Evolutionary conservation across 1,140 invertebrate genomes (phyloP), one percentile per base, ranked within the genome.

Genomic region (Delia radicum): DNA sequence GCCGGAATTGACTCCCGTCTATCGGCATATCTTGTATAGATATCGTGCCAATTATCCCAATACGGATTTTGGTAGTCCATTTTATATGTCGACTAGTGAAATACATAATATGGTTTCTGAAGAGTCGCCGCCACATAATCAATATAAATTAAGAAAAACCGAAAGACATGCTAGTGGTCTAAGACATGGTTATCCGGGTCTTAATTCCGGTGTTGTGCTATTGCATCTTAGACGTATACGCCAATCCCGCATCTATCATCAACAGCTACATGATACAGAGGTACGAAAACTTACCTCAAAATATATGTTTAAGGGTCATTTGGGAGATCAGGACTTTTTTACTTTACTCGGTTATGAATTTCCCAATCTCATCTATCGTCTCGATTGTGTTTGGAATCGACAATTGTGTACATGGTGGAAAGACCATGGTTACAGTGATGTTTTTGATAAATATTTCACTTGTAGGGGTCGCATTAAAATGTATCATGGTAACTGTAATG

Each of bases 241-340:
- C 79, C 83, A 89, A 76, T 94, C 93, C 0, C 79, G 86, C 33
- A 79, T 89, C 15, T 93, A 91, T 77, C 87, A 90, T 76, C 83
- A 88, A 13, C 86, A 93, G 61, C 80, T 94, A 8, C 88, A 86
- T 24, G 87, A 89, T 37, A 84, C 89, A 15, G 88, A 86, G 76
- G 87, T 95, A 18, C 80, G 88, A 27, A 86, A 88, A 55, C 85
- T 94, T 74, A 90, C 91, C 2, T 79, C 90, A 12, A 94, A 94
- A 83, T 95, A 94, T 87, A 86, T 87, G 29, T 92, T 92, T 79
- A 90, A 89, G 80, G 94, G 94, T 8, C 93, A 96, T 86, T 87
- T 96, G 21, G 95, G 95, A 3, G 94, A 96, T 86, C 95, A 96
- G 87, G 95, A 96, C 87, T 95, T 94, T 85, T 96, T 94, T 81